These are phyloP conservation scores for Epinotia brunnichana DNA, from an alignment of 2,888 invertebrate genomes.

Conservation along the genomic window DNA sequence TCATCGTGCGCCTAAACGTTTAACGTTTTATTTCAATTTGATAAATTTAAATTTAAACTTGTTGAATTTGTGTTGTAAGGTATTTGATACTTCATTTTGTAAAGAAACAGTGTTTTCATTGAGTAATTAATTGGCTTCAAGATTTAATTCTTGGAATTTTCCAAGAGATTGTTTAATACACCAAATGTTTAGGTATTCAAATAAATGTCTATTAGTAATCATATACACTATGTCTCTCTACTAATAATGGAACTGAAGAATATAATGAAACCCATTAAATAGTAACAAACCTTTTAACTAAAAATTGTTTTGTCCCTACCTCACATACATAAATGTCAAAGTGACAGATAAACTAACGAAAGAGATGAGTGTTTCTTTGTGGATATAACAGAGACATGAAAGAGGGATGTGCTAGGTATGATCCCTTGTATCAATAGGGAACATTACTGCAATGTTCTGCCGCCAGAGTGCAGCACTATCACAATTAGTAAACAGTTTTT, in stretches of 20 bases:
- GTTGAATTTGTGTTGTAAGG: background rate
- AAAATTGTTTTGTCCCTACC: too few relatives aligned
- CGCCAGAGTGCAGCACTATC: too few relatives aligned
- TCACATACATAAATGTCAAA: too few relatives aligned
- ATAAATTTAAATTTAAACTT: background rate
- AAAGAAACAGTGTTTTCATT: background rate
- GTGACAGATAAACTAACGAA: too few relatives aligned
- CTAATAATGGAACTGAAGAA: too few relatives aligned
- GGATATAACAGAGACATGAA: background rate
- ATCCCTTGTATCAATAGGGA: too few relatives aligned
- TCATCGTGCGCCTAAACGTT: constrained; percentile 19
- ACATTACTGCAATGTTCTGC: too few relatives aligned
- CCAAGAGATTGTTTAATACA: background rate
- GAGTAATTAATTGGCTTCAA: background rate
- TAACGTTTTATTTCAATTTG: constrained; percentile 18
- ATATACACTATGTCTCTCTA: too few relatives aligned
- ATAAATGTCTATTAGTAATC: background rate
- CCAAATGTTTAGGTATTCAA: background rate
- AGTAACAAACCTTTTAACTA: too few relatives aligned
- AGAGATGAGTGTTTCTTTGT: too few relatives aligned
- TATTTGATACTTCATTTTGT: background rate
- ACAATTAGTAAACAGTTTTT: too few relatives aligned
- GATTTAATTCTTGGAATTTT: background rate
- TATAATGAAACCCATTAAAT: too few relatives aligned
- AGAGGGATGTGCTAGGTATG: background rate